phyloP scores from a whole-genome alignment of 1,140 invertebrate species.

The Cherax destructor region DNA sequence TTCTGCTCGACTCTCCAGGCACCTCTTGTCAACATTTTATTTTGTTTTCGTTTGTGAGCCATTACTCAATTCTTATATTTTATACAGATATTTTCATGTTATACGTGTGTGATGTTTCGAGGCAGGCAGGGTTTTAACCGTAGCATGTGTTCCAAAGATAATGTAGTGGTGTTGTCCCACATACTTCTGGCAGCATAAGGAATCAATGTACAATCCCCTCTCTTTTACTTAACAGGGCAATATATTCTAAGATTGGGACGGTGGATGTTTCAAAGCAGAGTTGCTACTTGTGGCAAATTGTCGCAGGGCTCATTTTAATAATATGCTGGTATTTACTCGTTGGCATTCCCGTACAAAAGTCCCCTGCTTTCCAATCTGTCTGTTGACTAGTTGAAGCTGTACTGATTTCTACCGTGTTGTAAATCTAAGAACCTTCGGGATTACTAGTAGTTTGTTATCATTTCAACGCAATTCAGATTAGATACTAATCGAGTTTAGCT shows the following conservation, averaged over 20 bases:
- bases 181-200: background rate
- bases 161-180: background rate
- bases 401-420: constrained; percentile 8
- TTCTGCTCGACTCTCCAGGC: too few relatives aligned
- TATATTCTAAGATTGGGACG: background rate
- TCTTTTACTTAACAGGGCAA: background rate
- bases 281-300: background rate
- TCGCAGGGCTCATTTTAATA: background rate
- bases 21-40: background rate
- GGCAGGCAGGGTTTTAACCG: background rate
- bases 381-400: constrained; percentile 1
- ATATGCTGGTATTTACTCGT: constrained; percentile 2
- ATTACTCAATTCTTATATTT: background rate
- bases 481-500: constrained; percentile 12
- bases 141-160: background rate
- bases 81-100: background rate
- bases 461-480: background rate
- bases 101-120: background rate
- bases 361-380: constrained; percentile 1
- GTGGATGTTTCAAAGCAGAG: background rate
- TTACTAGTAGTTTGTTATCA: background rate
- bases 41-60: background rate
- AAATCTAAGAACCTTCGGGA: background rate
- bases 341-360: constrained; percentile 12
- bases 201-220: constrained; percentile 4